Evolutionary conservation across 1,140 invertebrate genomes (phyloP), one percentile per base, ranked within the genome.

Genomic region (Homalodisca vitripennis): DNA sequence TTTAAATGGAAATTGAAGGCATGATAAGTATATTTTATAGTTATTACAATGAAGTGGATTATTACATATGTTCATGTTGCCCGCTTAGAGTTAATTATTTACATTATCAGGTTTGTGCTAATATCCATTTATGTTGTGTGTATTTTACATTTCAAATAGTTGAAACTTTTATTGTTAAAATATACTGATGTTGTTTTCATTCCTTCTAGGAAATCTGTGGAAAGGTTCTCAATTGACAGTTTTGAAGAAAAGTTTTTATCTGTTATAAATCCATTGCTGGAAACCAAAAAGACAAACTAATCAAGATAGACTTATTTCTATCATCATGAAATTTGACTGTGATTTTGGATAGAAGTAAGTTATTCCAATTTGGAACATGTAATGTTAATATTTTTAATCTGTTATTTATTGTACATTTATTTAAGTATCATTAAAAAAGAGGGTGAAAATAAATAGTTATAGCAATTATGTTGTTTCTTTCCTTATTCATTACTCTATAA

Each of bases 151-250:
- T 60, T 3, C 20, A 3, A 14, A 22, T 6, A 6, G 48, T 53
- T 53, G 20, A 60, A 60, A 60, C 2, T 51, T 22, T 60, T 27
- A 27, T 51, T 10, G 3, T 48, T 12, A 63, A 64, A n/a, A 46
- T 66, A 14, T 70, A 31, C 60, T 55, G 14, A 22, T 73, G 12
- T 51, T 27, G 14, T 70, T 53, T 22, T 46, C 47, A 66, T 71
- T 67, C 57, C 75, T 84, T 84, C 30, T 75, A 90, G 88, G 74
- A 87, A 90, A 51, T 93, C 92, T 0, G 91, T 92, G 10, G 88
- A 90, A 72, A 82, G 92, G 72, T 94, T 94, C 80, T 92, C 91
- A 0, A 84, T 83, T 47, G 80, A 84, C 70, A 87, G 90, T 75
- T 93, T 93, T 78, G 85, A 91, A 74, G 87, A 85, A 51, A 84